Conservation (phyloP, 2,888 invertebrate species). For the Rambutsinella grinnellia region DNA sequence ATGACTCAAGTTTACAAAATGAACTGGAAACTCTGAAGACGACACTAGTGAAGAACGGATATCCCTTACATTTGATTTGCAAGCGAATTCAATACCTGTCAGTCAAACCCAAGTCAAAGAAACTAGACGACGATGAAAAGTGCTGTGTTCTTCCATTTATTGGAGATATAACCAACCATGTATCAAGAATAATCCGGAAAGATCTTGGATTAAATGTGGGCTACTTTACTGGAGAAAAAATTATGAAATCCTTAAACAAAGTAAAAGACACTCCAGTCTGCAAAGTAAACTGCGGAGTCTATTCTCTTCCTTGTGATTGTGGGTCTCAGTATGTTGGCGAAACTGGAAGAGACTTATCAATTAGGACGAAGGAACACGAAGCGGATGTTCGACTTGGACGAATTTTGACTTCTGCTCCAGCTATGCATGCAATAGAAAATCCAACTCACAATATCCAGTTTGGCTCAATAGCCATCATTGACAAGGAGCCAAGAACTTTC, state of each 20-base stretch:
- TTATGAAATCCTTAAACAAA: background rate
- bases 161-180: background rate
- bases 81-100: background rate
- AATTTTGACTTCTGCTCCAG: background rate
- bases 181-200: background rate
- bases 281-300: background rate
- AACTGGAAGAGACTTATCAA: background rate
- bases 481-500: background rate
- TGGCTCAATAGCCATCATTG: background rate
- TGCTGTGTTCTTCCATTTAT: background rate
- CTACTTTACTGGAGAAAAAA: background rate
- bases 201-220: background rate
- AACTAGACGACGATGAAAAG: background rate
- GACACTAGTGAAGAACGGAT: background rate
- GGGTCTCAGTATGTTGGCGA: background rate
- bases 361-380: conserved; percentile 3
- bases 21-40: background rate
- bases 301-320: background rate
- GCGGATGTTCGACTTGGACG: background rate
- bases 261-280: background rate
- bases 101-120: background rate
- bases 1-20: background rate
- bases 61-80: background rate
- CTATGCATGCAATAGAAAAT: background rate
- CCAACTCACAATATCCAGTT: background rate